phyloP scores from a whole-genome alignment of 2,113 vertebrate genomes.

The Anarrhichthys ocellatus region DNA sequence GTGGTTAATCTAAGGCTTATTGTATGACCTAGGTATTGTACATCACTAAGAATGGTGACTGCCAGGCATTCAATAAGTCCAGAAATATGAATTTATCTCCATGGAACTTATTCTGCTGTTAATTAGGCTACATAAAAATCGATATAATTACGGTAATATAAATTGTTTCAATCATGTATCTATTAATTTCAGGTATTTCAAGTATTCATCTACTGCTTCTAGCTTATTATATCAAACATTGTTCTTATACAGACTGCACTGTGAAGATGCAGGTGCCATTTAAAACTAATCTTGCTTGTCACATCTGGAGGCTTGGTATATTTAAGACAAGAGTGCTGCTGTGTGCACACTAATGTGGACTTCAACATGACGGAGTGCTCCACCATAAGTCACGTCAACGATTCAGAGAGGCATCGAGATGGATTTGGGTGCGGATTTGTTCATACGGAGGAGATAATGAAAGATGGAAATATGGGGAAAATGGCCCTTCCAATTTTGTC shows the following conservation, averaged over 20 bases:
- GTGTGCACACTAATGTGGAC: constrained; percentile 60
- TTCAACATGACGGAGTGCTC: constrained; percentile 59
- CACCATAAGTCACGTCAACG: constrained; percentile 70
- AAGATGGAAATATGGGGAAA: constrained; percentile 47
- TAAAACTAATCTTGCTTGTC: constrained; percentile 62
- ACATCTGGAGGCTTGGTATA: constrained; percentile 53
- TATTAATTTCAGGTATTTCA: not conserved
- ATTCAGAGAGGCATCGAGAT: constrained; percentile 47
- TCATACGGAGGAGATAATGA: constrained; percentile 85
- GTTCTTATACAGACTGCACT: not conserved
- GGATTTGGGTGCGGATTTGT: constrained; percentile 75
- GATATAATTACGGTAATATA: not conserved
- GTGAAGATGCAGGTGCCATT: constrained; percentile 51
- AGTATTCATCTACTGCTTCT: not conserved
- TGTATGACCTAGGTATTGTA: not conserved
- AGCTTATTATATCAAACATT: not conserved
- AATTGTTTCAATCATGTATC: not conserved
- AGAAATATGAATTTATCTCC: not conserved
- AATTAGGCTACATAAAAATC: not conserved
- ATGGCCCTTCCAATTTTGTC: constrained; percentile 87
- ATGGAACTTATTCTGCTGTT: not conserved
- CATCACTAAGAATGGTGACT: not conserved
- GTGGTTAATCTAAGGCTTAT: not conserved
- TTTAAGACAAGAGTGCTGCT: constrained; percentile 54
- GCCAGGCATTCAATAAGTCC: not conserved